phyloP scores from a whole-genome alignment of 2,888 invertebrate species.

The Scaptomyza parva region DNA sequence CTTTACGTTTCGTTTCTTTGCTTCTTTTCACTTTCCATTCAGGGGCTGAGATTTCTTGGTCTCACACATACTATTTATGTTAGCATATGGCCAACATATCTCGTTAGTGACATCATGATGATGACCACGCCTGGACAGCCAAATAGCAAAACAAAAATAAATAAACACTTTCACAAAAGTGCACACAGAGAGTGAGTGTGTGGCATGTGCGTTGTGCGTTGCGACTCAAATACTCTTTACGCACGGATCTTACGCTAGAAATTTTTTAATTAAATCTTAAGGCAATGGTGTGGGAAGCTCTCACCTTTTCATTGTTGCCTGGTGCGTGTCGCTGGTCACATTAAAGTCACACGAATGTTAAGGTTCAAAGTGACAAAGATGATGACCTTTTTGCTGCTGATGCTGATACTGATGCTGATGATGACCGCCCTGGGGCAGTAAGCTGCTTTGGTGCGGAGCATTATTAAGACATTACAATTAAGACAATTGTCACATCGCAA shows the following conservation, averaged over 20 bases:
- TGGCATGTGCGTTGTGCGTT: slow-evolving; percentile 4
- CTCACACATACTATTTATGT: slow-evolving; percentile 22
- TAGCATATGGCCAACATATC: slow-evolving; percentile 24
- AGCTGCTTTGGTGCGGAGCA: slow-evolving; percentile 17
- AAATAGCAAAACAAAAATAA: slow-evolving; percentile 32
- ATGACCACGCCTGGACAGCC: slow-evolving; percentile 21
- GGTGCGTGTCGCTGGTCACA: slow-evolving; percentile 39
- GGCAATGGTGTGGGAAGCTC: slow-evolving; percentile 55
- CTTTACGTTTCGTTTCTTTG: background rate
- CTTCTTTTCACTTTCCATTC: slow-evolving; percentile 39
- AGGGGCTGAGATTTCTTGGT: slow-evolving; percentile 10
- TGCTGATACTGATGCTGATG: too few relatives aligned
- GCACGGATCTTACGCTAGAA: slow-evolving; percentile 27
- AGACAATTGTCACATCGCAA: slow-evolving; percentile 22
- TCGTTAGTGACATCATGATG: slow-evolving; percentile 52
- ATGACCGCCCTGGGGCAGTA: slow-evolving; percentile 33
- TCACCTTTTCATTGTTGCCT: slow-evolving; percentile 41
- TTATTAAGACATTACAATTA: slow-evolving; percentile 31
- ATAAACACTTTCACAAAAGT: slow-evolving; percentile 67
- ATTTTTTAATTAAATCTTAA: slow-evolving; percentile 65
- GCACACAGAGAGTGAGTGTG: slow-evolving; percentile 39
- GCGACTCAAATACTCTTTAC: slow-evolving; percentile 19
- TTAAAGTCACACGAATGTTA: slow-evolving; percentile 39
- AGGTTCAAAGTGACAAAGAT: slow-evolving; percentile 8
- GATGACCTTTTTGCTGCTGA: slow-evolving; percentile 37